A percentile compares a stretch with the other conserved stretches of the same genome.
Evolutionary conservation across 2,113 vertebrate species (phyloP).

Genomic region (Orthonyx spaldingii): DNA sequence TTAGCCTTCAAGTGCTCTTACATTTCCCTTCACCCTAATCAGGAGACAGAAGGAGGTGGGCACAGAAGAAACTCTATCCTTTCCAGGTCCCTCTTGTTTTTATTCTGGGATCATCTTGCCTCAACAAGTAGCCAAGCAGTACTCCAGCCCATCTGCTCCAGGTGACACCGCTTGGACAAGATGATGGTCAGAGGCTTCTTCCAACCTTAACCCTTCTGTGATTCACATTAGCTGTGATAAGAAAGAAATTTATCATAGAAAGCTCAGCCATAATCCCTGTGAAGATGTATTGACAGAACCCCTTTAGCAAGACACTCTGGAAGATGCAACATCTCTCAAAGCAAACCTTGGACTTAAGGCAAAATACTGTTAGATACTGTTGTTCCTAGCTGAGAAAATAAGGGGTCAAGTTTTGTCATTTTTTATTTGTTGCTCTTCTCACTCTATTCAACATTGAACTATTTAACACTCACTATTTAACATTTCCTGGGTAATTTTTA

Average conservation of each 20-base stretch:
- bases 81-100: background rate
- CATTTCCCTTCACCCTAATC: background rate
- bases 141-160: background rate
- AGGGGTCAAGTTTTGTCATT: rapidly evolving
- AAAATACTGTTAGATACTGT: background rate
- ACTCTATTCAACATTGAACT: background rate
- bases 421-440: background rate
- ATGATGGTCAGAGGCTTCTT: background rate
- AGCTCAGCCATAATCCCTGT: background rate
- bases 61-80: background rate
- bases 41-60: background rate
- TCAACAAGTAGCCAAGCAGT: background rate
- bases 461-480: background rate
- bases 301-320: background rate
- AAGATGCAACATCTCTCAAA: background rate
- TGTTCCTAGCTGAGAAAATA: background rate
- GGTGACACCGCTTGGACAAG: no score
- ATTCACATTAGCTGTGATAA: background rate
- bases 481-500: background rate
- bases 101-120: background rate
- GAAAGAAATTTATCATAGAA: background rate
- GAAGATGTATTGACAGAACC: background rate
- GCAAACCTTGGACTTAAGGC: background rate
- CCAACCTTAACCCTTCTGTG: background rate
- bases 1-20: background rate